A percentile compares a stretch with the other conserved stretches of the same genome.
These are phyloP conservation scores for Hydrotaea cyrtoneurina DNA, from an alignment of 2,888 invertebrate species.

Conservation along the genomic window DNA sequence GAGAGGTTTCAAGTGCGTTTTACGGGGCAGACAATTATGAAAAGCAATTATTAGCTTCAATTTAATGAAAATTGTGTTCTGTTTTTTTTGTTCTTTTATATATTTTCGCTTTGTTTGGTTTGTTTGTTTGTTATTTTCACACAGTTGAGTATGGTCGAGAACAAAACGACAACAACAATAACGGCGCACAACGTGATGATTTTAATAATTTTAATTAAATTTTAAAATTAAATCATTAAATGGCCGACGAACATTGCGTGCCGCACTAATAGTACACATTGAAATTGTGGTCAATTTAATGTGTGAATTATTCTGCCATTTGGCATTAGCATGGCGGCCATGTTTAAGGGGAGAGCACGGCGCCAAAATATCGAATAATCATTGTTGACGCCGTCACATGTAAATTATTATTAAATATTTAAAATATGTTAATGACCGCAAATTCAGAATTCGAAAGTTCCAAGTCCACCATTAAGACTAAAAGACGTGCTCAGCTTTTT, in stretches of 20 bases:
- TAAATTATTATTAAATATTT: no score
- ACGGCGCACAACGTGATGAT: not conserved
- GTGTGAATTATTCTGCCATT: not conserved
- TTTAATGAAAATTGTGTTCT: slow-evolving; percentile 19
- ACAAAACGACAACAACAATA: no score
- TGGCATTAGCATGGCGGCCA: not conserved
- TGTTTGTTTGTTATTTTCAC: not conserved
- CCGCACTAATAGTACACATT: not conserved
- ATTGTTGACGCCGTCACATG: no score
- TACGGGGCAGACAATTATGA: not conserved
- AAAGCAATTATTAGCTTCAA: slow-evolving; percentile 8
- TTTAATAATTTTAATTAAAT: slow-evolving; percentile 25
- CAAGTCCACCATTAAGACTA: no score
- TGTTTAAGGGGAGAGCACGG: no score
- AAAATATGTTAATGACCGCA: no score
- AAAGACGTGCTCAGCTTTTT: no score
- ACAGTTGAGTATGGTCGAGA: not conserved
- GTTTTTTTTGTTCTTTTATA: not conserved
- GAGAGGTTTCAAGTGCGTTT: not conserved
- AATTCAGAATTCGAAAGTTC: no score
- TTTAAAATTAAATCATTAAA: slow-evolving; percentile 8
- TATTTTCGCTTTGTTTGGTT: no score
- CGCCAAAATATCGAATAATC: no score
- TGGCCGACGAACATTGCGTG: not conserved
- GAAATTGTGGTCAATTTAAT: not conserved